Percentiles rank a stretch among this genome's conserved stretches.
Evolutionary conservation across 37 sponge, comb jelly and placozoan species (phyloP).

Genomic region (Cliona cf. orientalis): DNA sequence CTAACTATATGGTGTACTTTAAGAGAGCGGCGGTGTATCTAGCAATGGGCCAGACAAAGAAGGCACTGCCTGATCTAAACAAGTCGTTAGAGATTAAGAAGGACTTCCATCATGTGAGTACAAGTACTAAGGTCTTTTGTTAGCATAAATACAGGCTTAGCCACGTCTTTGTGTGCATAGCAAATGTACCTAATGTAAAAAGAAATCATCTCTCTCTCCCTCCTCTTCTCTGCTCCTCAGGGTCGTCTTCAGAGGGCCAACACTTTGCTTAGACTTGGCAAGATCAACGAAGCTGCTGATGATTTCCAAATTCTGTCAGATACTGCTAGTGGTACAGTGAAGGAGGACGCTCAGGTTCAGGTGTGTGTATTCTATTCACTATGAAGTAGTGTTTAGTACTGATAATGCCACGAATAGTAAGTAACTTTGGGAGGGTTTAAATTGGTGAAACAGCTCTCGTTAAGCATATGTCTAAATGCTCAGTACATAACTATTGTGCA

Average conservation of each 20-base stretch:
- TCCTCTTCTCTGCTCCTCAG: constrained; percentile 19
- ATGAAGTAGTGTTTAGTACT: too few relatives aligned
- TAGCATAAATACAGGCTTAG: background rate
- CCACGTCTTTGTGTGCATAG: background rate
- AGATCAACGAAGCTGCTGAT: constrained; percentile 66
- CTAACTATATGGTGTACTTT: constrained; percentile 92
- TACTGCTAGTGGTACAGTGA: constrained; percentile 7
- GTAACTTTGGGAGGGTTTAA: too few relatives aligned
- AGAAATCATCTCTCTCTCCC: too few relatives aligned
- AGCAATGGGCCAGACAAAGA: constrained; percentile 87
- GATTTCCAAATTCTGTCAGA: constrained; percentile 60
- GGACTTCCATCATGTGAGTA: constrained; percentile 83
- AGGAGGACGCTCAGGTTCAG: constrained; percentile 25
- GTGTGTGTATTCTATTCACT: constrained; percentile 3
- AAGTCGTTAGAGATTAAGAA: constrained; percentile 75
- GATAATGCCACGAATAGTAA: too few relatives aligned
- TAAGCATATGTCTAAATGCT: too few relatives aligned
- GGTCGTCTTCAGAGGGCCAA: constrained; percentile 83
- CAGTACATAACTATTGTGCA: too few relatives aligned
- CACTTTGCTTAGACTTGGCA: constrained; percentile 85
- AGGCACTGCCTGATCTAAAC: constrained; percentile 90
- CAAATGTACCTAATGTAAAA: too few relatives aligned
- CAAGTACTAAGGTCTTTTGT: background rate
- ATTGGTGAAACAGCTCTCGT: background rate
- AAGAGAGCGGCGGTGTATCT: constrained; percentile 98